Conservation (phyloP, 2,797 vertebrate genomes). For the Diplodus sargus region DNA sequence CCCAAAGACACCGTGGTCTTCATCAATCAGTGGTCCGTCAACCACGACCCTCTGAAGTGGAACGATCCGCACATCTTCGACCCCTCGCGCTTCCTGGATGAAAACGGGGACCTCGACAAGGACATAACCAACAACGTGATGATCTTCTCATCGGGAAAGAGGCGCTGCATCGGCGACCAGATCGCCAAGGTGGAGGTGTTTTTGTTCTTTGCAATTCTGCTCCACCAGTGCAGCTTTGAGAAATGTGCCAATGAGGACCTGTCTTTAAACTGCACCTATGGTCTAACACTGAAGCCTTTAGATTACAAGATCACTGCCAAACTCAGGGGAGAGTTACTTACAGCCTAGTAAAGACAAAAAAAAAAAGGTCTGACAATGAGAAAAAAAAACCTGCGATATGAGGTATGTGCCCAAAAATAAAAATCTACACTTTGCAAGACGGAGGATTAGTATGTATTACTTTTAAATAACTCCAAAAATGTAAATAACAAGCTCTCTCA, state of each 20-base stretch:
- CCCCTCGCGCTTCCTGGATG: conserved; percentile 83
- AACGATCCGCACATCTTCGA: conserved; percentile 84
- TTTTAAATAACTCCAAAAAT: conserved; percentile 1
- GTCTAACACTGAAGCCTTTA: conserved; percentile 85
- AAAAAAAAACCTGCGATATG: conserved; percentile 12
- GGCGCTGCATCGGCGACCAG: conserved; percentile 87
- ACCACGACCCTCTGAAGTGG: conserved; percentile 85
- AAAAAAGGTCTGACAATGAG: conserved; percentile 16
- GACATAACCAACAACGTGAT: conserved; percentile 82
- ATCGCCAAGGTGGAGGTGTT: conserved; percentile 87
- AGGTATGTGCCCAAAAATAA: conserved; percentile 52
- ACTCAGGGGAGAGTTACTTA: conserved; percentile 61
- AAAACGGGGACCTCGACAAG: conserved; percentile 75
- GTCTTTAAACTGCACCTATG: conserved; percentile 81
- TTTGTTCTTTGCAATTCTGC: conserved; percentile 84
- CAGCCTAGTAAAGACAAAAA: conserved; percentile 31
- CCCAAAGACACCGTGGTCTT: conserved; percentile 88
- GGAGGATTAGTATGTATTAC: neutral
- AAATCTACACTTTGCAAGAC: conserved; percentile 11
- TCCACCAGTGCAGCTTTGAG: conserved; percentile 87
- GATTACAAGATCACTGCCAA: conserved; percentile 82
- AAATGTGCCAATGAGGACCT: conserved; percentile 76
- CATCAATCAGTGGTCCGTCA: conserved; percentile 90
- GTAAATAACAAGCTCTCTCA: conserved; percentile 18
- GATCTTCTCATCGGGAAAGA: conserved; percentile 87